phyloP scores from a whole-genome alignment of 1,140 invertebrate species.

The Oedothorax gibbosus region DNA sequence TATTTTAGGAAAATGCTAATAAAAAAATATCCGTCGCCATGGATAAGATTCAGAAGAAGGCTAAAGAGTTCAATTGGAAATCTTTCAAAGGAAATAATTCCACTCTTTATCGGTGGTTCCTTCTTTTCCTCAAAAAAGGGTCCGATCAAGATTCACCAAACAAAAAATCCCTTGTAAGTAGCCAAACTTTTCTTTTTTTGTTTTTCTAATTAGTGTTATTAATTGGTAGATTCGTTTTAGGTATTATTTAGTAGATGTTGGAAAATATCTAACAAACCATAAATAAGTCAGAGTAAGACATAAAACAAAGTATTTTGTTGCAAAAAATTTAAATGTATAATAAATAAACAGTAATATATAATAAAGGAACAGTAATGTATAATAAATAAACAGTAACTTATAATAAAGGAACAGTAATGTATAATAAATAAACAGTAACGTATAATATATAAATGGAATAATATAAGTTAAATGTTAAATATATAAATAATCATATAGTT shows the following conservation, averaged over 20 bases:
- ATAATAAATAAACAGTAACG: too few species aligned
- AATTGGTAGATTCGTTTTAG: not conserved
- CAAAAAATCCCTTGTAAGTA: too few species aligned
- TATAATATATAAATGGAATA: too few species aligned
- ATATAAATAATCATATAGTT: too few species aligned
- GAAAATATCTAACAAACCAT: not conserved
- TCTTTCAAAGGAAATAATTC: not conserved
- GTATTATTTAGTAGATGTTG: not conserved
- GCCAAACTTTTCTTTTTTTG: not conserved
- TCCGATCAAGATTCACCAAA: not conserved
- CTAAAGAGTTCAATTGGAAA: not conserved
- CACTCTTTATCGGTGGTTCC: constrained; percentile 3
- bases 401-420: too few species aligned
- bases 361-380: too few species aligned
- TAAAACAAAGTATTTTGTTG: too few species aligned
- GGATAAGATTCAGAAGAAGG: not conserved
- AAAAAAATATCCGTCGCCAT: not conserved
- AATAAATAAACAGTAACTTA: too few species aligned
- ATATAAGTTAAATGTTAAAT: too few species aligned
- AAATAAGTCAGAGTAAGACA: not conserved
- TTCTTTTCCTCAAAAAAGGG: not conserved
- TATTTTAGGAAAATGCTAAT: not conserved
- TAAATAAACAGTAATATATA: too few species aligned
- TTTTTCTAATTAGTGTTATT: not conserved
- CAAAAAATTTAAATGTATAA: too few species aligned